A percentile compares a stretch with the other conserved stretches of the same genome.
Conservation (phyloP, 1,140 invertebrate genomes). For the Penaeus vannamei region DNA sequence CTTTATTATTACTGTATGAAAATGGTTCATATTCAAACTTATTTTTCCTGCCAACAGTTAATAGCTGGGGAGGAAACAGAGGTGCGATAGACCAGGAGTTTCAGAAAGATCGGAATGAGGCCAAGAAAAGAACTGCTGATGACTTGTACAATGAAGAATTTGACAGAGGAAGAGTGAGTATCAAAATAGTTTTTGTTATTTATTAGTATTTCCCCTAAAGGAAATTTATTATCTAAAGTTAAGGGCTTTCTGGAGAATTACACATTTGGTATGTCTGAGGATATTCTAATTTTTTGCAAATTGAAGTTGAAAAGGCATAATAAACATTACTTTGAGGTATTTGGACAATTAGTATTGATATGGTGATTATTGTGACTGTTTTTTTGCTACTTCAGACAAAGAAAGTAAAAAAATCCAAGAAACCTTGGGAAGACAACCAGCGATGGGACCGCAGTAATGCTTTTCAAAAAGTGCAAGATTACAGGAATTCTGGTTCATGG, state of each 20-base stretch:
- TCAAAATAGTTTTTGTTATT: no score
- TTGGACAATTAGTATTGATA: no score
- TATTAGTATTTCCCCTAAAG: no score
- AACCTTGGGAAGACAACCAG: not conserved
- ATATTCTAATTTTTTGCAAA: no score
- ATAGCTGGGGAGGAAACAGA: slow-evolving; percentile 44
- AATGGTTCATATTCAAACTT: not conserved
- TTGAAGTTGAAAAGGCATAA: no score
- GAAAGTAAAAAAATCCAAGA: slow-evolving; percentile 24
- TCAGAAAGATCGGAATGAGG: slow-evolving; percentile 36
- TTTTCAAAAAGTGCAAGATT: slow-evolving; percentile 42
- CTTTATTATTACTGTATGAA: not conserved
- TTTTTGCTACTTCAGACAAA: slow-evolving; percentile 26
- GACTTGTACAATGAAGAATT: slow-evolving; percentile 60
- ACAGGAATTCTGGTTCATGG: slow-evolving; percentile 30
- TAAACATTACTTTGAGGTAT: no score
- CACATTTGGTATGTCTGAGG: no score
- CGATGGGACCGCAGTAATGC: not conserved
- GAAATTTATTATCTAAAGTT: no score
- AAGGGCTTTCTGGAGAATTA: no score
- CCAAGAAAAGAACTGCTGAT: slow-evolving; percentile 37
- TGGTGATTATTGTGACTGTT: not conserved
- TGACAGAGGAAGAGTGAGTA: slow-evolving; percentile 50
- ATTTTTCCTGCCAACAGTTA: slow-evolving; percentile 33
- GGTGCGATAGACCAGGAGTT: slow-evolving; percentile 37